Evolutionary conservation across 2,888 invertebrate genomes (phyloP).

Genomic region (Cryptocephalus primarius): DNA sequence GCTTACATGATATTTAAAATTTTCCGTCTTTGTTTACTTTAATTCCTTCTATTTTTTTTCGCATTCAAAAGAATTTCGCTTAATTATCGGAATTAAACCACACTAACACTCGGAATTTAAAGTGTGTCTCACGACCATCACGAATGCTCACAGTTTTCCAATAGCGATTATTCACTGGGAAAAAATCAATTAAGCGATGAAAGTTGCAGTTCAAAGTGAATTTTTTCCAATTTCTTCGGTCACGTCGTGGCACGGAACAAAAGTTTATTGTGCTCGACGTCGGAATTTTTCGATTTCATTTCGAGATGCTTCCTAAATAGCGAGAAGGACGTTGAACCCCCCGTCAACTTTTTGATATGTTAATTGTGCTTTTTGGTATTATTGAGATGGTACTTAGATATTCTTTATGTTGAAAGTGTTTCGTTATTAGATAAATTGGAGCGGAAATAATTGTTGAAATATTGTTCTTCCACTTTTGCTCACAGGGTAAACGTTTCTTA

Average conservation of each 20-base stretch:
- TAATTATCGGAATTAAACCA: conserved; percentile 5
- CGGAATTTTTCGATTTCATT: conserved; percentile 5
- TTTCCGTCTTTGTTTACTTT: too few species aligned
- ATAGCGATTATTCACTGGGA: conserved; percentile 2
- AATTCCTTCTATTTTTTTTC: too few species aligned
- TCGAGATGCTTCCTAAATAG: conserved; percentile 1
- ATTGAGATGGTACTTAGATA: too few species aligned
- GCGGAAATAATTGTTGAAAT: too few species aligned
- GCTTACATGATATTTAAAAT: too few species aligned
- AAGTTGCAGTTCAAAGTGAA: conserved; percentile 6
- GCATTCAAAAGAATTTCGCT: conserved; percentile 1
- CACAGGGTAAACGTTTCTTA: too few species aligned
- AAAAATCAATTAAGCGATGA: conserved; percentile 13
- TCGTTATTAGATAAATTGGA: too few species aligned
- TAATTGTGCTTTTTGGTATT: neutral
- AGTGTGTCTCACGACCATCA: conserved; percentile 9
- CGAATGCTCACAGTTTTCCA: conserved; percentile 8
- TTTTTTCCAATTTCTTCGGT: conserved; percentile 6
- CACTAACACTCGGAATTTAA: conserved; percentile 6
- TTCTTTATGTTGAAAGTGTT: too few species aligned
- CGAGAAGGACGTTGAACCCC: neutral
- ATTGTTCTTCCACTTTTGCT: too few species aligned
- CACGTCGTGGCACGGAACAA: conserved; percentile 6
- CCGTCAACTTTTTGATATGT: neutral
- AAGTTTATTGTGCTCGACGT: conserved; percentile 3